Conservation (phyloP, 2,797 vertebrate genomes). For the Tolypeutes matacus region DNA sequence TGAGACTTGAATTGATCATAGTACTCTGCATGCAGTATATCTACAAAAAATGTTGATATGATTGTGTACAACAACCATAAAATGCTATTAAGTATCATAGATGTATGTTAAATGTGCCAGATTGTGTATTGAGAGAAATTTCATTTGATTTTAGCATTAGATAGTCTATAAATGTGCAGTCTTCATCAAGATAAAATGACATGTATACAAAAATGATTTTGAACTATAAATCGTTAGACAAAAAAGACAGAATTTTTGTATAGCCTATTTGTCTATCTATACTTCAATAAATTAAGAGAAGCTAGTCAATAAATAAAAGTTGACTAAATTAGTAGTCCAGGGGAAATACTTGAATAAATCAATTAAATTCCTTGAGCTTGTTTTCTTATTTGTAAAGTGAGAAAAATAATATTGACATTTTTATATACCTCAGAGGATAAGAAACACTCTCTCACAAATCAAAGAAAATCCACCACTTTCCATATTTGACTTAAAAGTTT, state of each 20-base stretch:
- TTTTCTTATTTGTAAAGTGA: conserved; percentile 25
- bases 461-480: neutral
- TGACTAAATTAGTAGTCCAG: neutral
- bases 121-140: neutral
- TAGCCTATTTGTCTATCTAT: neutral
- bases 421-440: neutral
- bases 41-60: neutral
- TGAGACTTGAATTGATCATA: neutral
- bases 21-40: neutral
- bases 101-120: neutral
- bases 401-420: neutral
- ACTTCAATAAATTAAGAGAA: neutral
- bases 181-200: neutral
- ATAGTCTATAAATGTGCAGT: neutral
- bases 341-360: conserved; percentile 33
- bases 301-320: neutral
- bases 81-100: neutral
- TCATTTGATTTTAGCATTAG: conserved; percentile 7
- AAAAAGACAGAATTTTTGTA: neutral
- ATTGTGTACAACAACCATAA: neutral
- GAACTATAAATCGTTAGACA: neutral
- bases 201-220: neutral
- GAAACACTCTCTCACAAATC: neutral
- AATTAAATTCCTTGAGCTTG: neutral
- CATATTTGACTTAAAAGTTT: conserved; percentile 13